Percentiles rank a stretch among this genome's conserved stretches.
These are phyloP conservation scores for Alentia gelatinosa DNA, from an alignment of 2,888 invertebrate genomes.

Conservation along the genomic window DNA sequence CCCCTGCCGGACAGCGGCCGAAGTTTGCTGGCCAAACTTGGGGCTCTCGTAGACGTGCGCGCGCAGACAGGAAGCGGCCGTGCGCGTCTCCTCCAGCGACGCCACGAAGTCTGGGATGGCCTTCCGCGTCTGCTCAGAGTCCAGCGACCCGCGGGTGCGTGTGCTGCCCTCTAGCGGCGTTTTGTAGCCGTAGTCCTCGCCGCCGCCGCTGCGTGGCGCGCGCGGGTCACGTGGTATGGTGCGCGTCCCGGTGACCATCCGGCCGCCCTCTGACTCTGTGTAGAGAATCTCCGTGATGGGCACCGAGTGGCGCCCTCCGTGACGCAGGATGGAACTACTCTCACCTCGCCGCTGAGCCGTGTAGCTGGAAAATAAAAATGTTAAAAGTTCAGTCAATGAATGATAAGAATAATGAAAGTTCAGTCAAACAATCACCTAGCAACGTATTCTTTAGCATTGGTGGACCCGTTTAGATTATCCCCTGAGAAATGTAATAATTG, in stretches of 20 bases:
- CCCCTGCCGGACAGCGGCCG: neutral
- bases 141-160: neutral
- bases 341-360: neutral
- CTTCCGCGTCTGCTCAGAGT: slow-evolving; percentile 27
- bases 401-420: too few species aligned
- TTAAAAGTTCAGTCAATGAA: too few species aligned
- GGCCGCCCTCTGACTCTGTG: slow-evolving; percentile 40
- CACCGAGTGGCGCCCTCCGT: neutral
- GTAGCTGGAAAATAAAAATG: too few species aligned
- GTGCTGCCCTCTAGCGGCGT: slow-evolving; percentile 20
- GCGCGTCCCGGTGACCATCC: slow-evolving; percentile 14
- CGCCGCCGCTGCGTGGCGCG: neutral
- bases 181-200: slow-evolving; percentile 34
- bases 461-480: too few species aligned
- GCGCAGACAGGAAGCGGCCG: neutral
- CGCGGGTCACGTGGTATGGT: slow-evolving; percentile 27
- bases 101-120: slow-evolving; percentile 30
- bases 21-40: neutral
- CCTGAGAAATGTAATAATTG: too few species aligned
- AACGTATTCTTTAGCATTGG: too few species aligned
- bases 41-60: slow-evolving; percentile 30
- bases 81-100: neutral
- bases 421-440: too few species aligned
- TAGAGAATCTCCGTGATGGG: slow-evolving; percentile 37
- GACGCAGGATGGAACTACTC: slow-evolving; percentile 37